Evolutionary conservation across 2,113 vertebrate species (phyloP).

Genomic region (Protobothrops mucrosquamatus): DNA sequence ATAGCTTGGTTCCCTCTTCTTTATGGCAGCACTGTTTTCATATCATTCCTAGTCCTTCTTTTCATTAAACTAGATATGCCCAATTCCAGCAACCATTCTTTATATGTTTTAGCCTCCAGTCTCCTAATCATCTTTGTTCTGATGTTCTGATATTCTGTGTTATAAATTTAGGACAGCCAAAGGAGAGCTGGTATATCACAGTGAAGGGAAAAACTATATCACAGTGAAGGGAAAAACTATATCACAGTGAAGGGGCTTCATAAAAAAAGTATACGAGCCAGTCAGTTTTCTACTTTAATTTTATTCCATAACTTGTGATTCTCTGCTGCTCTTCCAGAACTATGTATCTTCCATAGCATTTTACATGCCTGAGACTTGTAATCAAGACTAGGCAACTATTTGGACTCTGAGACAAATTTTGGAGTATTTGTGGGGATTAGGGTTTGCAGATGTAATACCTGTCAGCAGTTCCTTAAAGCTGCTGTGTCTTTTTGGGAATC

Average conservation of each 20-base stretch:
- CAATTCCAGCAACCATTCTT: neutral
- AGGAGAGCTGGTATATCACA: neutral
- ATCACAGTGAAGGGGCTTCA: neutral
- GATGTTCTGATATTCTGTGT: neutral
- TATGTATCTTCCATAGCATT: neutral
- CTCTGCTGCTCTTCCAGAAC: neutral
- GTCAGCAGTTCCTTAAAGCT: neutral
- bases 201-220: neutral
- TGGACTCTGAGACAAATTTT: neutral
- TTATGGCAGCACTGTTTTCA: neutral
- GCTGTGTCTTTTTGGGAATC: neutral
- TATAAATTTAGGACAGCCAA: neutral
- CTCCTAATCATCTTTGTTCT: neutral
- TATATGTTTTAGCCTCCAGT: neutral
- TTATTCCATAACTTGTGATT: neutral
- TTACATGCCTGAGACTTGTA: neutral
- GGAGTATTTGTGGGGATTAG: neutral
- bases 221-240: neutral
- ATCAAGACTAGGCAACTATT: neutral
- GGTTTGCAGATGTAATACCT: neutral
- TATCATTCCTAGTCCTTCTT: neutral
- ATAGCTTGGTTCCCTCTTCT: neutral
- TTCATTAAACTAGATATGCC: neutral
- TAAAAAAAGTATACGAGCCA: neutral
- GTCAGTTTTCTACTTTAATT: neutral